Evolutionary conservation across 2,797 vertebrate genomes (phyloP).

Genomic region (Enteromius trimaculatus): DNA sequence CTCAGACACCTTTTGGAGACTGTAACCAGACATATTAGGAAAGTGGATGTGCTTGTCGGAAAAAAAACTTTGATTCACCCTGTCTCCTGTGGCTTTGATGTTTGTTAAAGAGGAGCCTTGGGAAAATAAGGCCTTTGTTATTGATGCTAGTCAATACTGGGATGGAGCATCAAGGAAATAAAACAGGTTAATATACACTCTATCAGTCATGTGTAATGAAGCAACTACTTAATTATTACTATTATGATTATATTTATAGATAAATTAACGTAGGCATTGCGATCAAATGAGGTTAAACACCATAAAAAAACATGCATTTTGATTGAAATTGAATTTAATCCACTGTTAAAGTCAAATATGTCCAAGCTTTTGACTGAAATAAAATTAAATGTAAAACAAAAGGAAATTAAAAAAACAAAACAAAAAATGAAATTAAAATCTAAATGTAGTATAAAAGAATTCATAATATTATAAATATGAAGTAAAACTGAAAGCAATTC

Average conservation of each 20-base stretch:
- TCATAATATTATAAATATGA: background rate
- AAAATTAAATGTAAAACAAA: no score
- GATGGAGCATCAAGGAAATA: background rate
- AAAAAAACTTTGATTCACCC: constrained; percentile 16
- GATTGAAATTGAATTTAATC: no score
- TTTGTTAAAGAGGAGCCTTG: constrained; percentile 22
- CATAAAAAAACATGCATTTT: background rate
- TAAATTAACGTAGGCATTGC: background rate
- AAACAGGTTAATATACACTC: background rate
- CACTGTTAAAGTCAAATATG: background rate
- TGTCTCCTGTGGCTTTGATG: constrained; percentile 16
- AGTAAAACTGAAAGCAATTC: background rate
- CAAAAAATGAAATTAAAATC: background rate
- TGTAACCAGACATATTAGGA: background rate
- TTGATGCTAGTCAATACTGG: background rate
- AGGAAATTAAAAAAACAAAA: background rate
- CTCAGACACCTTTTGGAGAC: constrained; percentile 12
- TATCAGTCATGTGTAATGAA: background rate
- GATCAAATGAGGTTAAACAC: background rate
- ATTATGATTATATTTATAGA: background rate
- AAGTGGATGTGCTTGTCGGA: background rate
- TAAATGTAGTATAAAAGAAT: background rate
- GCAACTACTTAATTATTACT: background rate
- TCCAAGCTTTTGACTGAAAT: background rate
- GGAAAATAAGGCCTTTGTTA: background rate